A percentile compares a stretch with the other conserved stretches of the same genome.
Conservation (phyloP, 2,797 vertebrate genomes). For the Heteromormyrus szaboi region DNA sequence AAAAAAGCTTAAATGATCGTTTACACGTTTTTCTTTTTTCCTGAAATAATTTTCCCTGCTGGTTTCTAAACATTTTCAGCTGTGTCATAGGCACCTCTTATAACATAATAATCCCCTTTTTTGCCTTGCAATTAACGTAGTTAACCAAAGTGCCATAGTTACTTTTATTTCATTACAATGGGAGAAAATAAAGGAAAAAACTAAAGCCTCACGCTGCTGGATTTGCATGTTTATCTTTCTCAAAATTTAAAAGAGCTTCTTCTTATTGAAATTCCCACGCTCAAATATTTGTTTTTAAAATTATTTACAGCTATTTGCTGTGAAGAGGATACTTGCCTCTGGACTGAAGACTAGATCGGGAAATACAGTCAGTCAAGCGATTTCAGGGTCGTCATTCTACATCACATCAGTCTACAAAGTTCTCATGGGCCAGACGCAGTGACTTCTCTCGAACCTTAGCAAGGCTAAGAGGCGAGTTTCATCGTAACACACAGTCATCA, state of each 20-base stretch:
- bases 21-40: neutral
- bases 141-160: neutral
- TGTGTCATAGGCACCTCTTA: neutral
- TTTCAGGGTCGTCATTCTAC: conserved; percentile 64
- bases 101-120: neutral
- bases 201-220: conserved; percentile 24
- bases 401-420: conserved; percentile 55
- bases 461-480: neutral
- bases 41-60: neutral
- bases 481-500: neutral
- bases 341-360: conserved; percentile 63
- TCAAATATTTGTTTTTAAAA: conserved; percentile 64
- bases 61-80: neutral
- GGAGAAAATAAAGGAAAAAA: neutral
- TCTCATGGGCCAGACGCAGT: conserved; percentile 66
- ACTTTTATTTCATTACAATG: neutral
- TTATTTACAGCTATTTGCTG: conserved; percentile 69
- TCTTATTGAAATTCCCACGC: conserved; percentile 74
- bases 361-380: conserved; percentile 63
- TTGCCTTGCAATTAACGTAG: neutral
- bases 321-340: conserved; percentile 67
- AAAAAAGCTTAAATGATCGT: neutral
- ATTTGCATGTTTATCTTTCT: conserved; percentile 75
- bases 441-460: neutral
- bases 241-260: conserved; percentile 78